phyloP scores from a whole-genome alignment of 2,888 invertebrate genomes.

The Invenusta paracnida region DNA sequence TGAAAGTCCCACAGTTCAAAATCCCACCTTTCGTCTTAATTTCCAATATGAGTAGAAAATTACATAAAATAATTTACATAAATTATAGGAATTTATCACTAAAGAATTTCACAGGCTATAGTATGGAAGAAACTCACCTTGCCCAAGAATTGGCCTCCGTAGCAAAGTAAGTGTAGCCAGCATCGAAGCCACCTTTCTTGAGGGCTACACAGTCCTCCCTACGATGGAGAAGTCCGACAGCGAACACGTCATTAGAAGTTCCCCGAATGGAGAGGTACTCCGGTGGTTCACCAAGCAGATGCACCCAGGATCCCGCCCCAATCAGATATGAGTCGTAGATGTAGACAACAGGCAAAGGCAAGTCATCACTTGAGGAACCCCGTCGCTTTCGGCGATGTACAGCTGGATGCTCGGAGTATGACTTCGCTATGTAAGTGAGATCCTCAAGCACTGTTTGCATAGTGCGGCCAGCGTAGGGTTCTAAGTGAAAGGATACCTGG shows the following conservation, averaged over 20 bases:
- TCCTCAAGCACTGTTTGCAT: background rate
- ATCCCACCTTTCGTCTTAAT: too few species aligned
- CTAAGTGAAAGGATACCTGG: constrained; percentile 66
- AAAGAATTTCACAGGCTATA: too few species aligned
- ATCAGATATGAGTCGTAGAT: constrained; percentile 68
- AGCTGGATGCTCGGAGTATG: constrained; percentile 62
- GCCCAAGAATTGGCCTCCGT: background rate
- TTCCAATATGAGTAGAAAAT: too few species aligned
- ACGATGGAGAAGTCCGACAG: constrained; percentile 55
- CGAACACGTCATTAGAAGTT: constrained; percentile 65
- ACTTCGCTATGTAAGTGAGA: background rate
- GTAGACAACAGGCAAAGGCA: constrained; percentile 65
- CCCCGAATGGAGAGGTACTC: constrained; percentile 63
- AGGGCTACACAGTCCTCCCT: constrained; percentile 47
- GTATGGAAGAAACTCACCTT: too few species aligned
- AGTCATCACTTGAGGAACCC: constrained; percentile 46
- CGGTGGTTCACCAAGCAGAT: constrained; percentile 57
- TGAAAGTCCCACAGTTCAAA: too few species aligned
- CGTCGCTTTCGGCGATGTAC: constrained; percentile 61
- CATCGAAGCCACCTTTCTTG: constrained; percentile 61
- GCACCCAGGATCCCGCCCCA: constrained; percentile 64
- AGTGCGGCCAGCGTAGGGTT: constrained; percentile 62
- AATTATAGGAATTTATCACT: too few species aligned
- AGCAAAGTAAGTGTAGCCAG: constrained; percentile 69
- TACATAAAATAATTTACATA: too few species aligned